phyloP scores from a whole-genome alignment of 2,797 vertebrate genomes.

The Paramormyrops hopkinsi region DNA sequence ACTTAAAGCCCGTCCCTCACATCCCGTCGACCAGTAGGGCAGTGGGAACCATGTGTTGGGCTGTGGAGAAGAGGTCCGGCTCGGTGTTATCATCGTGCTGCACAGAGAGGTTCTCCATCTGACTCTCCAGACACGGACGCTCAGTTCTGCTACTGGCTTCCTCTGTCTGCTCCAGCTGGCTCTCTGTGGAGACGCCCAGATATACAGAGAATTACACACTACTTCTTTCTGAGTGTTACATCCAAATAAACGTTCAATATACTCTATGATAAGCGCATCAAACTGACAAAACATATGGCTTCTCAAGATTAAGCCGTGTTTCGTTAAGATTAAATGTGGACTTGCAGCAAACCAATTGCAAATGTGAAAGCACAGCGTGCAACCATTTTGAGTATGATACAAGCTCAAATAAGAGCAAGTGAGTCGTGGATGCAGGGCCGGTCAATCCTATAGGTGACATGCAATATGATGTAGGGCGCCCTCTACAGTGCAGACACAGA shows the following conservation, averaged over 20 bases:
- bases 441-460: too few relatives aligned
- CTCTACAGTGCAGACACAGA: too few relatives aligned
- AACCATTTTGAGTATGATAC: background rate
- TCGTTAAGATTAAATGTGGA: background rate
- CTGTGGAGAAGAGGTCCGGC: conserved; percentile 45
- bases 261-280: background rate
- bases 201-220: background rate
- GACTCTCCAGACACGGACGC: conserved; percentile 37
- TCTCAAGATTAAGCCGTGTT: background rate
- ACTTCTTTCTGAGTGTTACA: background rate
- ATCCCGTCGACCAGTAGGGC: conserved; percentile 49
- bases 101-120: conserved; percentile 54
- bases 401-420: too few relatives aligned
- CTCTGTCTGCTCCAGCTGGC: conserved; percentile 64
- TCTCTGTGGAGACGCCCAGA: conserved; percentile 45
- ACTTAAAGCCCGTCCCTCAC: conserved; percentile 36
- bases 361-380: background rate
- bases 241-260: background rate
- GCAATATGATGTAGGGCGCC: too few relatives aligned
- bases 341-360: background rate
- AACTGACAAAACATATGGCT: background rate
- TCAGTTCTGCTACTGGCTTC: conserved; percentile 26
- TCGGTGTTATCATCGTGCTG: conserved; percentile 36
- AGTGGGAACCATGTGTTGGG: conserved; percentile 51
- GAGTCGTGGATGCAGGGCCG: too few relatives aligned